Conservation (phyloP, 2,888 invertebrate species). For the Drosophila subsilvestris region DNA sequence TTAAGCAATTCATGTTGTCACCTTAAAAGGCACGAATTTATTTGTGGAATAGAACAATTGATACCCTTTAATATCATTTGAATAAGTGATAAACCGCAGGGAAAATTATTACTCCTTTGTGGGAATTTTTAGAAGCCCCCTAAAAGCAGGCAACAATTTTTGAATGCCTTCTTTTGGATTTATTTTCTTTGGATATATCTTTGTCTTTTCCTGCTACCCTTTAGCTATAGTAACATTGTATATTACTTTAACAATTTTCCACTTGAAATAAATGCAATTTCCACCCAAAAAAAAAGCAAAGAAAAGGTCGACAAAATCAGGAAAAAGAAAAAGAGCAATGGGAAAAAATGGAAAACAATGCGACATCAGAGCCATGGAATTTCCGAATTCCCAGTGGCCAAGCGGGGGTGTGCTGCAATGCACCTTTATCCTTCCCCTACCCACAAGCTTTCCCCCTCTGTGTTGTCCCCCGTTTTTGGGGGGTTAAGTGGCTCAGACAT, state of each 20-base stretch:
- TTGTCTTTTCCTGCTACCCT: not conserved
- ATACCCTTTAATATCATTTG: not conserved
- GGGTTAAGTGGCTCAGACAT: conserved; percentile 70
- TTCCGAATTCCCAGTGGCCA: conserved; percentile 51
- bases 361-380: conserved; percentile 37
- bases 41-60: not conserved
- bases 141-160: conserved; percentile 11
- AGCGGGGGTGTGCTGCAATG: conserved; percentile 36
- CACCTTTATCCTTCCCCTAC: conserved; percentile 24
- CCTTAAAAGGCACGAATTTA: not conserved
- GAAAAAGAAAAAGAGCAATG: conserved; percentile 31
- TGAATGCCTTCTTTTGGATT: not conserved
- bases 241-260: conserved; percentile 72
- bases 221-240: not conserved
- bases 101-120: not conserved
- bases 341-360: conserved; percentile 30
- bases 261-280: conserved; percentile 59
- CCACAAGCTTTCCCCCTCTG: conserved; percentile 9
- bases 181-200: not conserved
- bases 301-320: not conserved
- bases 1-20: conserved; percentile 1
- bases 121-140: not conserved
- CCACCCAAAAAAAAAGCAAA: conserved; percentile 38
- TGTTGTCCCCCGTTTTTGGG: conserved; percentile 58
- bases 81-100: not conserved